Base-by-base conservation (phyloP, 2,888 invertebrate genomes). In the Drosophila atroscutellata region DNA sequence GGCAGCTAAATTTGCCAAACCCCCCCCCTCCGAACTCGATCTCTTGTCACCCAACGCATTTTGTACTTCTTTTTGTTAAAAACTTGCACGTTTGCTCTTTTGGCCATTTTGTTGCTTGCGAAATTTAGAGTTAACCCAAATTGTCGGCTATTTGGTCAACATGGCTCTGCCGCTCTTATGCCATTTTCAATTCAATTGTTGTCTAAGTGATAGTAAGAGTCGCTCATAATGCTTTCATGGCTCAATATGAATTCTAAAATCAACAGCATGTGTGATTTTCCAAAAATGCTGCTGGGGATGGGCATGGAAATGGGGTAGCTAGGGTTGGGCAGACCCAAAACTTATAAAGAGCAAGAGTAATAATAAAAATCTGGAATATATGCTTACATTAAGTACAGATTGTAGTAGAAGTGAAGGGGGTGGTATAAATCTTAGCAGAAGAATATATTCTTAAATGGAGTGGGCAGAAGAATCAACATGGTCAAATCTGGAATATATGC, bases 121-220 rank as follows among this genome's bases (percentile, higher is more conserved):
- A 86, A 84, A 72, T 90, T 89, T 83, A 86, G 81, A 90, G 84
- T 89, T 84, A 84, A 84, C 84, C 86, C 87, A 86, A 86, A 86
- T 90, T 80, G 89, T 89, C 81, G 89, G 86, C 90, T 76, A 90
- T 86, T 90, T 85, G 83, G 85, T 88, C 90, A 85, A 87, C 83
- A 84, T 87, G 83, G 45, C 42, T 42, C 42, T 42, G 42, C 20
- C 20, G 45, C 28, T n/a, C n/a, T 55, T 28, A 37, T 61, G 37
- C 34, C 60, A 39, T 32, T 39, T 28, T 55, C 55, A 55, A 55
- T 55, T 55, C 55, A 55, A 55, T 55, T 55, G 55, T 51, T 57
- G 52, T 79, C 75, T 89, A 90, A 85, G 90, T 85, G 85, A 85
- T 85, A 85, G 74, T 74, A 80, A 82, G 77, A 70, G 72, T 45